Base-by-base conservation (phyloP, 1,140 invertebrate species). In the Bombus haemorrhoidalis region DNA sequence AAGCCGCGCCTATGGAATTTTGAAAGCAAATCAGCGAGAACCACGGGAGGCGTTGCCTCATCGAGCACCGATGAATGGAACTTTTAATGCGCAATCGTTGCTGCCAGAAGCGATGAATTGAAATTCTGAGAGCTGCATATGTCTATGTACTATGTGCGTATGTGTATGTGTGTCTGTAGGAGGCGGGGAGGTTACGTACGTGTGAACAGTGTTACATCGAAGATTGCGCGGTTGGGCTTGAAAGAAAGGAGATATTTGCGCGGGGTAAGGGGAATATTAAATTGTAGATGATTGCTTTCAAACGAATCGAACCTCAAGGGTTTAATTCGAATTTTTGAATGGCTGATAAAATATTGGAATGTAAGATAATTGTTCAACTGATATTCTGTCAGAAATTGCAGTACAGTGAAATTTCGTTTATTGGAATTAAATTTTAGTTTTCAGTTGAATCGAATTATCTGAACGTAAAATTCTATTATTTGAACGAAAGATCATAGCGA, bases 11-110 rank as follows among this genome's bases (percentile, higher is more conserved):
- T 43, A 71, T 68, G 73, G 32, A 69, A 71, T 78, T 68, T 32
- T 53, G 74, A 79, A 84, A 78, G 66, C 47, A 62, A 79, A 84
- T 84, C 75, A n/a, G 75, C 66, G 47, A 12, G n/a, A 39, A 53
- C 34, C 53, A 22, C 34, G 25, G 74, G 15, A 1, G 6, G 22
- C 34, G 34, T 25, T 32, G 47, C 66, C 12, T 41, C 39, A 79
- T 84, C 47, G 37, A 34, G 47, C n/a, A 41, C 22, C 82, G 59
- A 43, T 39, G n/a, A 68, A 59, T 84, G 82, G 47, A 71, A 59
- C 41, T 68, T 69, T 79, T 84, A 83, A 78, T 59, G 74, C 43
- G 74, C 62, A 34, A 78, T 83, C 81, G 79, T 81, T 32, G 39
- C 72, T n/a, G 34, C 10, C n/a, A 43, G 43, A n/a, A 57, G 41